Percentiles rank a stretch among this genome's conserved stretches.
Conservation (phyloP, 2,113 vertebrate genomes). For the Hippopotamus amphibius region DNA sequence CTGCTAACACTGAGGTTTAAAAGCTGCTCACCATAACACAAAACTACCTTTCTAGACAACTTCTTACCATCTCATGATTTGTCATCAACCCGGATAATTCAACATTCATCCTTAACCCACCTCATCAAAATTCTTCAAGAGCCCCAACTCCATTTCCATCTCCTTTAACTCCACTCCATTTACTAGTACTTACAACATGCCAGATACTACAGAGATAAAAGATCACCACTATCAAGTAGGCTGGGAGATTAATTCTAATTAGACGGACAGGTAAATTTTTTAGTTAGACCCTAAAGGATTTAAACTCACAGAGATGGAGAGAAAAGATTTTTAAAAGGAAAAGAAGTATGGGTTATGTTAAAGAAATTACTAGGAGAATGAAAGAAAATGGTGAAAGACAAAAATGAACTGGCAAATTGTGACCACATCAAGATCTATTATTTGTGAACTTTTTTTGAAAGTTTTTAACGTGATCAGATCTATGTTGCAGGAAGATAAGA, state of each 20-base stretch:
- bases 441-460: not conserved
- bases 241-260: conserved; percentile 1
- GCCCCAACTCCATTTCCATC: not conserved
- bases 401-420: conserved; percentile 20
- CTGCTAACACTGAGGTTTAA: conserved; percentile 6
- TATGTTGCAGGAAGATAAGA: not conserved
- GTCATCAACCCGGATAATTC: conserved; percentile 21
- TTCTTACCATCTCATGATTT: conserved; percentile 27
- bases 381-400: conserved; percentile 17
- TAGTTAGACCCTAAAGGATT: not conserved
- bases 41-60: conserved; percentile 21
- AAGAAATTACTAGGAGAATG: not conserved
- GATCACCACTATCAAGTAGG: not conserved
- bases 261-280: not conserved
- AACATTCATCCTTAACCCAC: conserved; percentile 12
- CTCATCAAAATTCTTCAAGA: conserved; percentile 37
- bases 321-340: conserved; percentile 2
- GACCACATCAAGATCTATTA: not conserved
- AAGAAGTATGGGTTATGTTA: not conserved
- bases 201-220: not conserved
- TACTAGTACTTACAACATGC: not conserved
- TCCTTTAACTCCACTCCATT: not conserved
- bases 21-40: not conserved
- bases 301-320: not conserved
- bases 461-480: not conserved